Evolutionary conservation across 2,888 invertebrate species (phyloP).

Genomic region (Folsomia manolachei): DNA sequence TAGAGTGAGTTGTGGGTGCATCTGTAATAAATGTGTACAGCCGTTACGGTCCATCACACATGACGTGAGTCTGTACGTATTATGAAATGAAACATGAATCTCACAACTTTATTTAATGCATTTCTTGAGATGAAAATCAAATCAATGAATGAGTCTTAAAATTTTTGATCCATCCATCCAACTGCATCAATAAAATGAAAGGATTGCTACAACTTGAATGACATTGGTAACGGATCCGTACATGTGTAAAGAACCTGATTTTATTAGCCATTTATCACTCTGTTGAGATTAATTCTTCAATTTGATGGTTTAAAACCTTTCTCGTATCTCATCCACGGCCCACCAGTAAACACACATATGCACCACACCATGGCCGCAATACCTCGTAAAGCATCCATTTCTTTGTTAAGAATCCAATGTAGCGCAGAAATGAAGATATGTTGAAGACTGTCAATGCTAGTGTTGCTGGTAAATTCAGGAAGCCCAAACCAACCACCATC

Average conservation of each 20-base stretch:
- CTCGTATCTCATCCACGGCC: too few species aligned
- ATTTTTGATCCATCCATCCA: background rate
- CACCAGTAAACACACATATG: too few species aligned
- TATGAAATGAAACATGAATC: background rate
- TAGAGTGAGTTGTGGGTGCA: background rate
- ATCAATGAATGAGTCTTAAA: background rate
- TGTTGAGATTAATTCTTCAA: background rate
- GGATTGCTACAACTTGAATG: background rate
- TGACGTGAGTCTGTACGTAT: too few species aligned
- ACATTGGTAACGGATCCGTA: too few species aligned
- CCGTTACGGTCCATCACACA: too few species aligned
- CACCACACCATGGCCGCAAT: too few species aligned
- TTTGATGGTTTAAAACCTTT: too few species aligned
- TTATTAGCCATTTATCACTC: background rate
- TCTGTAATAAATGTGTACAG: background rate
- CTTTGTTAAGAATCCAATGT: too few species aligned
- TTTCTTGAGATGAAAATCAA: background rate
- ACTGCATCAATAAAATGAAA: background rate
- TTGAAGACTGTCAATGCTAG: too few species aligned
- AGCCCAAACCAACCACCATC: too few species aligned
- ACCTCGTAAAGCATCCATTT: too few species aligned
- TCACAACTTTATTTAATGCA: background rate
- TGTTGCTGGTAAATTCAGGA: background rate
- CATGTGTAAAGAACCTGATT: background rate
- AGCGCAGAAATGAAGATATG: too few species aligned